phyloP scores from a whole-genome alignment of 2,113 vertebrate genomes.

The Odontophorus gujanensis region DNA sequence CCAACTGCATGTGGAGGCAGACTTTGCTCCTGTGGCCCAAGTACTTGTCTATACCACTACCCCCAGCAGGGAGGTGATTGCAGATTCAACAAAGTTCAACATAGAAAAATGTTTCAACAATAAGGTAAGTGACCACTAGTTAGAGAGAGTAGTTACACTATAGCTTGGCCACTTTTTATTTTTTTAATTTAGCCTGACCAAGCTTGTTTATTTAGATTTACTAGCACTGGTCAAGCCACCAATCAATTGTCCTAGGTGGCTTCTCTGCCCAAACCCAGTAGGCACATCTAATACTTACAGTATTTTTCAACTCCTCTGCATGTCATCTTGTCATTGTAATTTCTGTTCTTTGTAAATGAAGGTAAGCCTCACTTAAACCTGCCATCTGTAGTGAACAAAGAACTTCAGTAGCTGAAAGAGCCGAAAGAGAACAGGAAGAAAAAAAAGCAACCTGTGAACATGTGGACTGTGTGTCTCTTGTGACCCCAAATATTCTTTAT shows the following conservation, averaged over 20 bases:
- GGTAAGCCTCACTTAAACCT: neutral
- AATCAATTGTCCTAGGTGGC: neutral
- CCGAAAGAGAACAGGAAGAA: neutral
- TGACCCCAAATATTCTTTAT: neutral
- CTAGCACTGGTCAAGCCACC: neutral
- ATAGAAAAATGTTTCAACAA: slow-evolving; percentile 85
- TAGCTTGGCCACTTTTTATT: neutral
- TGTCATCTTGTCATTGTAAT: neutral
- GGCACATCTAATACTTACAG: neutral
- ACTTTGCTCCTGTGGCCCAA: slow-evolving; percentile 83
- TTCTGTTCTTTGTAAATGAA: neutral
- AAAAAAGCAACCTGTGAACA: neutral
- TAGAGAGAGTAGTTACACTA: neutral
- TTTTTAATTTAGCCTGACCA: neutral
- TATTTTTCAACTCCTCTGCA: neutral
- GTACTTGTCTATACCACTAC: slow-evolving; percentile 83
- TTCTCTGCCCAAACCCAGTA: neutral
- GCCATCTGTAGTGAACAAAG: neutral
- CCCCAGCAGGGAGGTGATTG: slow-evolving; percentile 81
- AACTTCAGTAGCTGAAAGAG: neutral
- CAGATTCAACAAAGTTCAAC: slow-evolving; percentile 81
- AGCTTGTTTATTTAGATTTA: neutral
- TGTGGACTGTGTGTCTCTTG: neutral
- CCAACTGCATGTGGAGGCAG: slow-evolving; percentile 50
- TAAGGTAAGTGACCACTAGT: slow-evolving; percentile 76